Evolutionary conservation across 2,113 vertebrate species (phyloP).

Genomic region (Oplegnathus fasciatus): DNA sequence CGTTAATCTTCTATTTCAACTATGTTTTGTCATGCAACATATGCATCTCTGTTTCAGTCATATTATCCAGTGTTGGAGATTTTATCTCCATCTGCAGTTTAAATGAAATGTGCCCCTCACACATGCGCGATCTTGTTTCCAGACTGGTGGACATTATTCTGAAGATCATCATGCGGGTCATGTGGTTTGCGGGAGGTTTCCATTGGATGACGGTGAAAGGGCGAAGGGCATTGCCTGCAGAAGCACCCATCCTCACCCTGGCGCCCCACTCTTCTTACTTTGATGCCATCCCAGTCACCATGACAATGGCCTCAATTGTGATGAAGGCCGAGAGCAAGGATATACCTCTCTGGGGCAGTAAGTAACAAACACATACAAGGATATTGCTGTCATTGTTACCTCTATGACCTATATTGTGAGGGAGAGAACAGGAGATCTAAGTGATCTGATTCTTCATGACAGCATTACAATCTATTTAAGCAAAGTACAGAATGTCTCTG

Average conservation of each 20-base stretch:
- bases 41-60: not conserved
- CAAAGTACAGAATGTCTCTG: not conserved
- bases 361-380: slow-evolving; percentile 77
- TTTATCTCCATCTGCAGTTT: not conserved
- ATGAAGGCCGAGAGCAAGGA: slow-evolving; percentile 99
- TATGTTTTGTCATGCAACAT: too few relatives aligned
- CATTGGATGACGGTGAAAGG: slow-evolving; percentile 95
- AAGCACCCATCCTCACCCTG: slow-evolving; percentile 94
- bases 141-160: slow-evolving; percentile 93
- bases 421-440: not conserved
- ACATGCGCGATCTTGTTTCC: slow-evolving; percentile 51
- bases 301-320: slow-evolving; percentile 98
- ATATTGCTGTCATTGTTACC: not conserved
- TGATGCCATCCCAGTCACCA: slow-evolving; percentile 97
- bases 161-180: slow-evolving; percentile 93
- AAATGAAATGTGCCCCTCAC: slow-evolving; percentile 14
- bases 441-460: not conserved
- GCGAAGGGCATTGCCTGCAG: slow-evolving; percentile 87
- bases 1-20: too few relatives aligned
- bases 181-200: slow-evolving; percentile 98
- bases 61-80: not conserved
- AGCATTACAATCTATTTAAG: not conserved
- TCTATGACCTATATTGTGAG: not conserved
- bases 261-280: slow-evolving; percentile 98
- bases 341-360: slow-evolving; percentile 99